Base-by-base conservation (phyloP, 2,888 invertebrate genomes). In the Thumatha senex region DNA sequence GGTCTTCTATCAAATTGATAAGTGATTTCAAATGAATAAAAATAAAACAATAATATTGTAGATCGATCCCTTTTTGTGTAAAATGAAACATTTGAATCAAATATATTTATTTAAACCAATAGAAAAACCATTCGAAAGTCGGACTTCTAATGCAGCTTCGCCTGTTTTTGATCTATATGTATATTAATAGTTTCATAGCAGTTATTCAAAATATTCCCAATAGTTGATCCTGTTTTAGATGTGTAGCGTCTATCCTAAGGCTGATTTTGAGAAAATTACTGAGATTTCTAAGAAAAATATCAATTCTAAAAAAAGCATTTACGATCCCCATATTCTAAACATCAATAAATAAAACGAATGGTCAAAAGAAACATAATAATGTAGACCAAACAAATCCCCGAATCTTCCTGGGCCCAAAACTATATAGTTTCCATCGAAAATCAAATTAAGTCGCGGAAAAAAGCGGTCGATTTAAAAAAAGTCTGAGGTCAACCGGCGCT, bases 381-480 rank as follows among this genome's bases (percentile, higher is more conserved):
- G 31, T 10, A 48, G 29, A 42, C 42, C 45, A 14, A 55, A 62
- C 67, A 74, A 61, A 70, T 72, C 70, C 49, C 42, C n/a, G 45
- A 45, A 29, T 61, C 65, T 63, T 69, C 60, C 66, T 64, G 64
- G 50, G 58, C 61, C 62, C 50, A 64, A 72, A 74, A 63, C 56
- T 60, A 58, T 72, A 64, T 70, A 74, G 74, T 75, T 78, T 81
- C 75, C 70, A 69, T 73, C 70, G 71, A 79, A 82, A 84, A 78
- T 79, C 72, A 72, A 78, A 82, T 79, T 79, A 78, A 74, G 74
- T 74, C 67, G 64, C 58, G 67, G 72, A 76, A 82, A 82, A 81
- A 77, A 76, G 76, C 72, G 75, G 69, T 59, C 61, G 54, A 53
- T 72, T 77, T 74, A 72, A 74, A 77, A 75, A 79, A 81, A 74